Evolutionary conservation across 2,888 invertebrate species (phyloP).

Genomic region (Noctua janthe): DNA sequence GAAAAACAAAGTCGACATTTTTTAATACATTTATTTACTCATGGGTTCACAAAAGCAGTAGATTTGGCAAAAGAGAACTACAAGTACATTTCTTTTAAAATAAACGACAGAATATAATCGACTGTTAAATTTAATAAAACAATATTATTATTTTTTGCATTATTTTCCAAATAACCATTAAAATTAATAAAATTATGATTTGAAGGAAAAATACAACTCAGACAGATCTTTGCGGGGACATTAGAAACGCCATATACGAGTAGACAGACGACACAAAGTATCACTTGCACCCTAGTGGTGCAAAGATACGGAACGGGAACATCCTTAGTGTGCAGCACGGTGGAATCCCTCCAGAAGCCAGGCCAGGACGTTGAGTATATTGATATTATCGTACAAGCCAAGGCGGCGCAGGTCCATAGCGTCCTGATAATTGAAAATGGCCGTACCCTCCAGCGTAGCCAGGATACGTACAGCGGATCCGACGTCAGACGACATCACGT

Average conservation of each 20-base stretch:
- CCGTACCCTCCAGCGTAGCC: not conserved
- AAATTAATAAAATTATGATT: not conserved
- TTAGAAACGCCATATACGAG: too few relatives aligned
- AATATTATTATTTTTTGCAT: too few relatives aligned
- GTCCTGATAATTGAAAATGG: not conserved
- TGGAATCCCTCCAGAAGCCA: not conserved
- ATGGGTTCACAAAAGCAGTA: constrained; percentile 5
- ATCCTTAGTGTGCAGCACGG: not conserved
- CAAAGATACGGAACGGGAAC: not conserved
- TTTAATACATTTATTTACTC: constrained; percentile 13
- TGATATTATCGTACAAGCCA: not conserved
- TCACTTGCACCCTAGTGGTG: constrained; percentile 18
- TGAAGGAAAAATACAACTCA: not conserved
- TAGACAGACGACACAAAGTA: not conserved
- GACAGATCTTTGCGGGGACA: not conserved
- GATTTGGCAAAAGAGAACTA: not conserved
- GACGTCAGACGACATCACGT: constrained; percentile 27
- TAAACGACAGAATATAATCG: not conserved
- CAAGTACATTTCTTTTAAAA: not conserved
- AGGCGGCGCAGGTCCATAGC: not conserved
- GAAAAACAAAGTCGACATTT: not conserved
- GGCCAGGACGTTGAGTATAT: not conserved
- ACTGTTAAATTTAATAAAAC: not conserved
- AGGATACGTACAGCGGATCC: constrained; percentile 10
- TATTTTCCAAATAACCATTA: too few relatives aligned